A percentile compares a stretch with the other conserved stretches of the same genome.
Evolutionary conservation across 2,888 invertebrate genomes (phyloP).

Genomic region (Drosophila affinis): DNA sequence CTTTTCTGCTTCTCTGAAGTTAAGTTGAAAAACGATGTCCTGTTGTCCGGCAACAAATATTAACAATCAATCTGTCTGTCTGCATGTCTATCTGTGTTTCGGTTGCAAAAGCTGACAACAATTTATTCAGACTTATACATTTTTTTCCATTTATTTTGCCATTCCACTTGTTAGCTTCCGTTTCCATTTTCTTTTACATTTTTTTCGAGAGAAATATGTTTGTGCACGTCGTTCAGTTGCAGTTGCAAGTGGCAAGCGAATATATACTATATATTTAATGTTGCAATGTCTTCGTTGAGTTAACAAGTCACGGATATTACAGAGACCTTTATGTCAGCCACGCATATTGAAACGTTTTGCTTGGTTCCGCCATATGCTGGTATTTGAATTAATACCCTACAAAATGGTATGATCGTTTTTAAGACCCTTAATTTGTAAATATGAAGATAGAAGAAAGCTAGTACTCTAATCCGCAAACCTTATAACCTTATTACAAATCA

Average conservation of each 20-base stretch:
- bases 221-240: constrained; percentile 19
- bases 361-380: too few relatives aligned
- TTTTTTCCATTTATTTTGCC: not conserved
- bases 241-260: constrained; percentile 17
- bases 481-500: too few relatives aligned
- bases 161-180: constrained; percentile 39
- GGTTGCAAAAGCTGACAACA: too few relatives aligned
- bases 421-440: not conserved
- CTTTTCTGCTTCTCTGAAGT: constrained; percentile 21
- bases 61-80: constrained; percentile 49
- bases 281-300: constrained; percentile 28
- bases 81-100: too few relatives aligned
- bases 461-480: too few relatives aligned
- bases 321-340: constrained; percentile 14
- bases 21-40: constrained; percentile 22
- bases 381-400: too few relatives aligned
- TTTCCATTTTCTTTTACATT: constrained; percentile 29
- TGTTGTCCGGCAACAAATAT: constrained; percentile 43
- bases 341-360: not conserved
- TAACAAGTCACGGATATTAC: constrained; percentile 51
- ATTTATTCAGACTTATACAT: too few relatives aligned
- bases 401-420: not conserved
- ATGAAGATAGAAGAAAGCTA: too few relatives aligned
- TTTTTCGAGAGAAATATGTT: constrained; percentile 15
- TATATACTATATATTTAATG: constrained; percentile 1